These are phyloP conservation scores for Antitype chi DNA, from an alignment of 2,888 invertebrate species.

Conservation along the genomic window DNA sequence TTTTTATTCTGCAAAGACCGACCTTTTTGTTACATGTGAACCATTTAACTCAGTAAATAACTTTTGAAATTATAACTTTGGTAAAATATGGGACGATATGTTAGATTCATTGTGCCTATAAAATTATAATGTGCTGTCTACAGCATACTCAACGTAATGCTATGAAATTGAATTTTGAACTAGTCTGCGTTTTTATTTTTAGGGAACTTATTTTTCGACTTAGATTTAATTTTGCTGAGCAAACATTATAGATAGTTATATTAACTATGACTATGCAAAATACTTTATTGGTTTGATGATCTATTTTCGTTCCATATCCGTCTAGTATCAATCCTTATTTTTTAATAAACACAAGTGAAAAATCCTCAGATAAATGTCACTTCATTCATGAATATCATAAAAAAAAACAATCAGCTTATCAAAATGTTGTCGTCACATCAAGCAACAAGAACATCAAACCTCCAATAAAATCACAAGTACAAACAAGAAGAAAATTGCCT, in stretches of 20 bases:
- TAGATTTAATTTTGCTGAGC: conserved; percentile 1
- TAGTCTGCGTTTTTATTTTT: neutral
- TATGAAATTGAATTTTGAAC: conserved; percentile 19
- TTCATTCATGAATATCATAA: neutral
- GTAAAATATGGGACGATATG: conserved; percentile 38
- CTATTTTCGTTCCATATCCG: neutral
- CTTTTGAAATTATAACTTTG: conserved; percentile 51
- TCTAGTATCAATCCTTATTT: neutral
- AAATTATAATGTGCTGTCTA: conserved; percentile 32
- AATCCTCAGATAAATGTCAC: neutral
- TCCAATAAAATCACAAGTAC: neutral
- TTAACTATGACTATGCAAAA: neutral
- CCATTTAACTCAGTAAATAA: conserved; percentile 37
- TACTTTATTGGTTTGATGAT: neutral
- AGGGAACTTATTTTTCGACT: neutral
- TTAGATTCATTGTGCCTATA: conserved; percentile 50
- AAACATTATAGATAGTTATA: neutral
- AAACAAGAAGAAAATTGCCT: conserved; percentile 28
- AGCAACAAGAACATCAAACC: conserved; percentile 4
- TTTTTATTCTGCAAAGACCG: neutral
- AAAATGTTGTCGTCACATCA: conserved; percentile 16
- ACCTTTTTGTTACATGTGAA: conserved; percentile 26
- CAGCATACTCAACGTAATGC: conserved; percentile 4
- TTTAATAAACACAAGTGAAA: neutral
- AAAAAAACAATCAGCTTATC: conserved; percentile 14